Percentiles rank a stretch among this genome's conserved stretches.
phyloP scores from a whole-genome alignment of 2,113 vertebrate genomes.

The Ursus arctos region DNA sequence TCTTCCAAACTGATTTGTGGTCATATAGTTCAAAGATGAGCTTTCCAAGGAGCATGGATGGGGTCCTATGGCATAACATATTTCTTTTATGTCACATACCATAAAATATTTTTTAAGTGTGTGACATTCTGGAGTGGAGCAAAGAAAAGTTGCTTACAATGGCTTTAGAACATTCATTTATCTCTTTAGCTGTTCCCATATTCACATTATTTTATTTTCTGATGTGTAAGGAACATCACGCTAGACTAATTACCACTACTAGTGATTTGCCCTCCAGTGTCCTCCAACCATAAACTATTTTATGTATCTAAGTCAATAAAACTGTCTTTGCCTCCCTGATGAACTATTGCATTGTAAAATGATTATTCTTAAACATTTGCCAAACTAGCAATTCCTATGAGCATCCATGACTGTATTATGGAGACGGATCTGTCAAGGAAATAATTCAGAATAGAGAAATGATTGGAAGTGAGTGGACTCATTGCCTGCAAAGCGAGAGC shows the following conservation, averaged over 20 bases:
- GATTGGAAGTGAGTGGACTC: neutral
- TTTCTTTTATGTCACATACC: conserved; percentile 36
- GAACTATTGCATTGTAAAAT: conserved; percentile 67
- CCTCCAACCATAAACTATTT: conserved; percentile 76
- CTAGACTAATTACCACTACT: conserved; percentile 66
- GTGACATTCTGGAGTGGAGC: conserved; percentile 45
- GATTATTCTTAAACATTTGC: conserved; percentile 71
- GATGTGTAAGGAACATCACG: conserved; percentile 60
- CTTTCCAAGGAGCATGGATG: neutral
- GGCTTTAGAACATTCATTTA: conserved; percentile 38
- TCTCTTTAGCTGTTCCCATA: conserved; percentile 44
- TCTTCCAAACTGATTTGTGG: neutral
- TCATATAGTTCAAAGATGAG: neutral
- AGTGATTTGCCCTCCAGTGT: conserved; percentile 73
- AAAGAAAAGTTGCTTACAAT: conserved; percentile 62
- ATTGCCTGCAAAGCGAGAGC: neutral
- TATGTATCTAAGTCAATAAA: conserved; percentile 78
- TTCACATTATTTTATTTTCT: conserved; percentile 74
- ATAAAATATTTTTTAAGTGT: conserved; percentile 64
- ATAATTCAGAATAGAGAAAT: conserved; percentile 55
- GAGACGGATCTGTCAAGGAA: conserved; percentile 40
- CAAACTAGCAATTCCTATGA: conserved; percentile 56
- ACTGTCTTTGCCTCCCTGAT: conserved; percentile 66
- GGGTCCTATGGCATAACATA: neutral
- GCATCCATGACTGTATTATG: conserved; percentile 49